These are phyloP conservation scores for Linyphia triangularis DNA, from an alignment of 2,888 invertebrate genomes.

Conservation along the genomic window DNA sequence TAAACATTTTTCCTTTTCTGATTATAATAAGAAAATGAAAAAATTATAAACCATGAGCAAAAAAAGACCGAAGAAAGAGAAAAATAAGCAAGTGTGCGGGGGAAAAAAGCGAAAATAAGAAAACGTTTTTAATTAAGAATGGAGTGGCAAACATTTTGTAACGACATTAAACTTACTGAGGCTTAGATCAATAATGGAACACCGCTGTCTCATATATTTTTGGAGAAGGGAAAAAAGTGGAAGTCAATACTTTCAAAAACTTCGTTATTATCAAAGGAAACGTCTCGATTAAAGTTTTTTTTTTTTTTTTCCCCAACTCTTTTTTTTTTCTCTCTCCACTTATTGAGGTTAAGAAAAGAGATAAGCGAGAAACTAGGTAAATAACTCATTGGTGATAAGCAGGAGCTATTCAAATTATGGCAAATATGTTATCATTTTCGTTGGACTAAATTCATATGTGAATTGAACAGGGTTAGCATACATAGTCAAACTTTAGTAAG, in stretches of 20 bases:
- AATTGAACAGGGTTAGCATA: too few species aligned
- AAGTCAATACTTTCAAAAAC: slow-evolving; percentile 75
- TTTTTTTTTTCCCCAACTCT: slow-evolving; percentile 8
- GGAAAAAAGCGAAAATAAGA: slow-evolving; percentile 73
- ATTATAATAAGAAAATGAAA: slow-evolving; percentile 75
- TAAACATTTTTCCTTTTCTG: slow-evolving; percentile 75
- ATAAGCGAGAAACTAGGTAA: slow-evolving; percentile 69
- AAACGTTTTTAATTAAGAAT: slow-evolving; percentile 75
- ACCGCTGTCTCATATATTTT: slow-evolving; percentile 69
- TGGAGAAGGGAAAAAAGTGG: slow-evolving; percentile 62
- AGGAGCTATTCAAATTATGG: slow-evolving; percentile 66
- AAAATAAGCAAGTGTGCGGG: slow-evolving; percentile 52
- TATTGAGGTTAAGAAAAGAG: slow-evolving; percentile 72
- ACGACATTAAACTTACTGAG: slow-evolving; percentile 74
- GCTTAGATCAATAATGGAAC: slow-evolving; percentile 74
- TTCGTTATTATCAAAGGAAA: slow-evolving; percentile 75
- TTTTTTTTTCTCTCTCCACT: slow-evolving; percentile 20
- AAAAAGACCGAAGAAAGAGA: slow-evolving; percentile 68
- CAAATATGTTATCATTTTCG: too few species aligned
- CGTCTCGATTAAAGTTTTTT: slow-evolving; percentile 74
- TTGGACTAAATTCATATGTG: too few species aligned
- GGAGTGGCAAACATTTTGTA: slow-evolving; percentile 75
- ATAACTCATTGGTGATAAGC: slow-evolving; percentile 71
- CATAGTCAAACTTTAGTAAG: too few species aligned
- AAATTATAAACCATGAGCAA: slow-evolving; percentile 66